phyloP scores from a whole-genome alignment of 2,888 invertebrate species.

The Quadriops clusia region DNA sequence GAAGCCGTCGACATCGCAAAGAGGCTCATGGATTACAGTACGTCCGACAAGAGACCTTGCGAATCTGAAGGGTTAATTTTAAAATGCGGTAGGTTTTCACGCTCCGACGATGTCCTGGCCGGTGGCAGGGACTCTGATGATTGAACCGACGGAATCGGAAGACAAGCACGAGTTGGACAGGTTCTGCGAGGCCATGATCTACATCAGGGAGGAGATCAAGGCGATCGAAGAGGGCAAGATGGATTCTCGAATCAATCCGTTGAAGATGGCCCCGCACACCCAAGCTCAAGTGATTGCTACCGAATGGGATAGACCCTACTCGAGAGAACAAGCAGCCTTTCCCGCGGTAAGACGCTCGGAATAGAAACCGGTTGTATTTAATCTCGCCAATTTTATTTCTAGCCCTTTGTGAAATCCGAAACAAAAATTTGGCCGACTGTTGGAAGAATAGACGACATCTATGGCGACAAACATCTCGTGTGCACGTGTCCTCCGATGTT shows the following conservation, averaged over 20 bases:
- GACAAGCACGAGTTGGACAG: conserved; percentile 89
- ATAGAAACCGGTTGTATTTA: too few species aligned
- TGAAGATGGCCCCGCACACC: conserved; percentile 95
- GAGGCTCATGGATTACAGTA: conserved; percentile 93
- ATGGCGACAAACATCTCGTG: conserved; percentile 92
- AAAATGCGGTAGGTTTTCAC: too few species aligned
- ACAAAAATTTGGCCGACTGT: conserved; percentile 98
- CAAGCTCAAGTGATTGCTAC: conserved; percentile 73
- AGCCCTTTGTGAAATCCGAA: conserved; percentile 73
- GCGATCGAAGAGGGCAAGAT: conserved; percentile 83
- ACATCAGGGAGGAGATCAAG: conserved; percentile 83
- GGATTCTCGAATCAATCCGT: conserved; percentile 74
- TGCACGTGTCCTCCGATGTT: conserved; percentile 90
- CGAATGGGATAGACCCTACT: conserved; percentile 89
- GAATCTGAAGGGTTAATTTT: too few species aligned
- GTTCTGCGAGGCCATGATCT: conserved; percentile 90
- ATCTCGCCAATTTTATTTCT: too few species aligned
- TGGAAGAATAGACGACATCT: conserved; percentile 93
- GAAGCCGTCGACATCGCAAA: conserved; percentile 98
- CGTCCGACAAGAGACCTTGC: too few species aligned
- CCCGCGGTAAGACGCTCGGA: too few species aligned
- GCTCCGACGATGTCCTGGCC: conserved; percentile 99
- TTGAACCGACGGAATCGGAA: conserved; percentile 98
- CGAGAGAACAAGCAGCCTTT: conserved; percentile 85
- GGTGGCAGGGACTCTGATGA: conserved; percentile 93